Evolutionary conservation across 2,888 invertebrate genomes (phyloP), one percentile per base, ranked within the genome.

Genomic region (Pediacus dermestoides): DNA sequence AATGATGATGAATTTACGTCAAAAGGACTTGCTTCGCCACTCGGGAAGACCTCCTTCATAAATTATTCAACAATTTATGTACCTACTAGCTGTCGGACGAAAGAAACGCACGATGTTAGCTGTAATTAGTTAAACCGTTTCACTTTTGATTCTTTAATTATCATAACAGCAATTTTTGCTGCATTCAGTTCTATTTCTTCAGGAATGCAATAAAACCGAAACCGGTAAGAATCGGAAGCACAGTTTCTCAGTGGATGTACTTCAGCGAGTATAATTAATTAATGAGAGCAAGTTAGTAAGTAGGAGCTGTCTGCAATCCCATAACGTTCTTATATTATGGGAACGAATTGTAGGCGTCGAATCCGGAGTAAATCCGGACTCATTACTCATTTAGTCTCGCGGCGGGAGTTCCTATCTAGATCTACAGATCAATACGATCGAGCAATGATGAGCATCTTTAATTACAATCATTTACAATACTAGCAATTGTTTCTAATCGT

Each of bases 401-500:
- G 42, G 48, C 53, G 49, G 54, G 58, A 38, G 44, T 48, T 46
- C 30, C 43, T 46, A 47, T 53, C 52, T 44, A 48, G 53, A 55
- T 55, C 52, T 47, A 25, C 35, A 32, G 40, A 47, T 41, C 53
- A 53, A 59, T 59, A 56, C 52, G 50, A 57, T 59, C 54, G 50
- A 48, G 41, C 47, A 53, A 55, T 60, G 60, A 61, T 63, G 60
- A 60, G 60, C 58, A 52, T 60, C 61, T 59, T 60, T 57, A 60
- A 62, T 59, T 58, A 53, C 50, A 45, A 52, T 49, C 57, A 51
- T 58, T 57, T 48, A 57, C 55, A 57, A 58, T 57, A 49, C 50
- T 42, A 43, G 43, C 55, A 52, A 60, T 60, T 58, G 57, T 60
- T 60, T 53, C 45, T 44, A 45, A n/a, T n/a, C n/a, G n/a, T n/a